Conservation (phyloP, 2,113 vertebrate species). For the Porphyrio hochstetteri region DNA sequence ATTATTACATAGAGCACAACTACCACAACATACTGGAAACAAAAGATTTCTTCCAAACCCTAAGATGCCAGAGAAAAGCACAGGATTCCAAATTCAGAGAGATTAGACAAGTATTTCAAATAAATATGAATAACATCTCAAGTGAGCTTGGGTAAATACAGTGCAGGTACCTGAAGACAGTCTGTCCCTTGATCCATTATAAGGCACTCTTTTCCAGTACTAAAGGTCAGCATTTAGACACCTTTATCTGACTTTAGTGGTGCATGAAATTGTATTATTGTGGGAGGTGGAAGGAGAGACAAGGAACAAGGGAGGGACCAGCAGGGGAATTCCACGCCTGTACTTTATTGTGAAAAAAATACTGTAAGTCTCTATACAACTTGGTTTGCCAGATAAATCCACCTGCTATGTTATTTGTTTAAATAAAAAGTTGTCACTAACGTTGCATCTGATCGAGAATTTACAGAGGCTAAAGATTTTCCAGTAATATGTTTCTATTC, state of each 20-base stretch:
- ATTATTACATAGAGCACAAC: background rate
- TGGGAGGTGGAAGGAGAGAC: background rate
- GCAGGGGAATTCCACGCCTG: background rate
- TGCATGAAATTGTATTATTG: background rate
- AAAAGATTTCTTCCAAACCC: background rate
- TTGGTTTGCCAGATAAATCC: background rate
- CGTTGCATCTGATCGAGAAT: background rate
- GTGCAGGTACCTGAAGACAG: background rate
- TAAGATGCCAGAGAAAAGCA: background rate
- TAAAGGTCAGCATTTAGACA: background rate
- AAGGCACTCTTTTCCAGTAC: background rate
- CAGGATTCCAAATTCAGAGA: background rate
- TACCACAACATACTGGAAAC: background rate
- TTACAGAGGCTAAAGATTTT: slow-evolving; percentile 21
- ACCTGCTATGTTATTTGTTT: no score
- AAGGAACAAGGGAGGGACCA: background rate
- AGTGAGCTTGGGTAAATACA: background rate
- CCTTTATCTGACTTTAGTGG: background rate
- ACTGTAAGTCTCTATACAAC: background rate
- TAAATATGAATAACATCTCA: background rate
- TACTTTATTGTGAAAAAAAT: background rate
- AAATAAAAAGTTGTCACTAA: background rate
- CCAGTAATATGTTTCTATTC: background rate
- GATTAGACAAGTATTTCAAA: slow-evolving; percentile 1
- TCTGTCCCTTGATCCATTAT: background rate